phyloP scores from a whole-genome alignment of 2,888 invertebrate species.

The Ophion ventricosus region DNA sequence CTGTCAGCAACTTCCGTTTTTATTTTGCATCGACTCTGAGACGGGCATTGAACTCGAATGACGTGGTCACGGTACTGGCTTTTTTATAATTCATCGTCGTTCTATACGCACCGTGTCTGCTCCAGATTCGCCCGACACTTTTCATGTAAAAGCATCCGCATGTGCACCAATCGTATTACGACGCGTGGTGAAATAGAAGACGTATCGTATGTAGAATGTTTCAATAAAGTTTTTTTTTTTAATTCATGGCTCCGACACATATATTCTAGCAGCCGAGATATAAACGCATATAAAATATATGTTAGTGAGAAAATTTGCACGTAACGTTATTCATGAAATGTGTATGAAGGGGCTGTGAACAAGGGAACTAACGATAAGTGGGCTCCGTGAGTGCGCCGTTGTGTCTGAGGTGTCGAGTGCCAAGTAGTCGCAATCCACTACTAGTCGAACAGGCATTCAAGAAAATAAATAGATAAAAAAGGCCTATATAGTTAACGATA shows the following conservation, averaged over 20 bases:
- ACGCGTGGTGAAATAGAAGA: slow-evolving; percentile 7
- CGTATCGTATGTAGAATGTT: slow-evolving; percentile 26
- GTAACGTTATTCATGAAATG: slow-evolving; percentile 7
- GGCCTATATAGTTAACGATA: background rate
- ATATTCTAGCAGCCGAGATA: background rate
- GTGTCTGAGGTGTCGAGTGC: slow-evolving; percentile 17
- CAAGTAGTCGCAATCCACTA: slow-evolving; percentile 19
- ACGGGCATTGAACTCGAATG: slow-evolving; percentile 23
- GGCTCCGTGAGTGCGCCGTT: slow-evolving; percentile 4
- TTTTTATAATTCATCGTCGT: slow-evolving; percentile 39
- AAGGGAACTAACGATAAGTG: background rate
- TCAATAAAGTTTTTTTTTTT: slow-evolving; percentile 16
- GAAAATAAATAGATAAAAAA: background rate
- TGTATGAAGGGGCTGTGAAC: background rate
- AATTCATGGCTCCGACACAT: background rate
- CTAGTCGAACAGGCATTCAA: slow-evolving; percentile 9
- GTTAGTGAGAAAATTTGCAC: background rate
- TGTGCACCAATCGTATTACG: slow-evolving; percentile 16
- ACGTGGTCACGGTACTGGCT: slow-evolving; percentile 10
- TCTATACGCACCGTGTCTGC: slow-evolving; percentile 21
- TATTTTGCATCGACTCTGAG: background rate
- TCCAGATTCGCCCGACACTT: slow-evolving; percentile 24
- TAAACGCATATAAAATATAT: background rate
- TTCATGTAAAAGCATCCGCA: slow-evolving; percentile 4
- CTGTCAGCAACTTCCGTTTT: background rate